Evolutionary conservation across 92 coral and sea anemone genomes (phyloP).

Genomic region (Parazoanthus atlanticus): DNA sequence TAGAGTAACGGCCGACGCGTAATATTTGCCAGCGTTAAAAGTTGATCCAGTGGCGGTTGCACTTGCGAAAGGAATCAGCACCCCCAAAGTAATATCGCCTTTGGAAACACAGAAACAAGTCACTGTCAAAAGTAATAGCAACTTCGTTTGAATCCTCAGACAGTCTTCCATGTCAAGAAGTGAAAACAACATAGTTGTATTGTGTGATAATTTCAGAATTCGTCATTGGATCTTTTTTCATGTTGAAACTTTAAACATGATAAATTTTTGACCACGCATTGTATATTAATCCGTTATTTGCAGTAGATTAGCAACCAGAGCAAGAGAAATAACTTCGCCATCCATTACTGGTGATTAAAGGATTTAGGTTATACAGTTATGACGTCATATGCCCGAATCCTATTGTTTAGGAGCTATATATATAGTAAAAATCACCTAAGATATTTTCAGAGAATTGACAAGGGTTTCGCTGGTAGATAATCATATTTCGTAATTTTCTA

Average conservation of each 20-base stretch:
- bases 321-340: neutral
- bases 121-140: neutral
- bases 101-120: conserved; percentile 30
- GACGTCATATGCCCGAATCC: conserved; percentile 16
- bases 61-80: conserved; percentile 69
- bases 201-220: neutral
- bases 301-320: neutral
- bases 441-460: no score
- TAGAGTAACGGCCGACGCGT: conserved; percentile 80
- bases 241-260: neutral
- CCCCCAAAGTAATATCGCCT: conserved; percentile 82
- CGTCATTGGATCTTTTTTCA: neutral
- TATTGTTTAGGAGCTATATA: neutral
- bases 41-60: conserved; percentile 40
- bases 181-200: neutral
- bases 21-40: conserved; percentile 59
- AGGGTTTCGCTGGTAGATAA: neutral
- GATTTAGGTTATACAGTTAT: neutral
- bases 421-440: neutral
- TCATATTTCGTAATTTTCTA: neutral
- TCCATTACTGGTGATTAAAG: neutral
- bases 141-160: neutral
- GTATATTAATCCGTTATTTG: neutral
- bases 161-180: conserved; percentile 8
- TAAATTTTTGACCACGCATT: neutral